Conservation (phyloP, 1,140 invertebrate species). For the Dryas iulia region DNA sequence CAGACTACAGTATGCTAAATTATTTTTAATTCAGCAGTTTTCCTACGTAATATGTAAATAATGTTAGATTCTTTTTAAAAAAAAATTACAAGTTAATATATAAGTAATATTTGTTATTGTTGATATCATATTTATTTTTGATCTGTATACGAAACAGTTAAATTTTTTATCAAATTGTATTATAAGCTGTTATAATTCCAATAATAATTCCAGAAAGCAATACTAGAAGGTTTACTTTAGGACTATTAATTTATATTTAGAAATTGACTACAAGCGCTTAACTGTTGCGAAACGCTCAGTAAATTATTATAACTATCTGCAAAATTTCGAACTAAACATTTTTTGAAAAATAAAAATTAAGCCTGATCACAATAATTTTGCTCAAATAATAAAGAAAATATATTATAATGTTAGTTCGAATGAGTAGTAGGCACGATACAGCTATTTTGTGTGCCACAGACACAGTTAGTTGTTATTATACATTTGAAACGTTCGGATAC, state of each 20-base stretch:
- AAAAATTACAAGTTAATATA: too few species aligned
- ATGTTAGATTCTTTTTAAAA: background rate
- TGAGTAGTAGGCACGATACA: background rate
- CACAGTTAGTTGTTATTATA: background rate
- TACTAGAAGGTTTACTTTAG: background rate
- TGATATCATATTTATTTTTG: conserved; percentile 3
- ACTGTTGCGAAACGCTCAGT: background rate
- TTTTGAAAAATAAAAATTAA: background rate
- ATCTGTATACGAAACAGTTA: background rate
- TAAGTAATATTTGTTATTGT: conserved; percentile 8
- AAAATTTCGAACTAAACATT: background rate
- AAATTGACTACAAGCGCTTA: background rate
- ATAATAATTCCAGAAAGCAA: background rate
- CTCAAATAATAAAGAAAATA: background rate
- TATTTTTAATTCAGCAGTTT: background rate
- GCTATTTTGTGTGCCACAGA: background rate
- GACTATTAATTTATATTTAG: background rate
- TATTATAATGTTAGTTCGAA: background rate
- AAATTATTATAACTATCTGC: background rate
- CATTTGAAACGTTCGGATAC: background rate
- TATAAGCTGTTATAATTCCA: conserved; percentile 5
- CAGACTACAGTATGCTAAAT: background rate
- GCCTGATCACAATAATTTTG: background rate
- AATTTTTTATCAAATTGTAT: conserved; percentile 9
- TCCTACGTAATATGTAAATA: background rate